Percentiles rank a stretch among this genome's conserved stretches.
phyloP scores from a whole-genome alignment of 2,113 vertebrate species.

The Ophthalmotilapia sp. region DNA sequence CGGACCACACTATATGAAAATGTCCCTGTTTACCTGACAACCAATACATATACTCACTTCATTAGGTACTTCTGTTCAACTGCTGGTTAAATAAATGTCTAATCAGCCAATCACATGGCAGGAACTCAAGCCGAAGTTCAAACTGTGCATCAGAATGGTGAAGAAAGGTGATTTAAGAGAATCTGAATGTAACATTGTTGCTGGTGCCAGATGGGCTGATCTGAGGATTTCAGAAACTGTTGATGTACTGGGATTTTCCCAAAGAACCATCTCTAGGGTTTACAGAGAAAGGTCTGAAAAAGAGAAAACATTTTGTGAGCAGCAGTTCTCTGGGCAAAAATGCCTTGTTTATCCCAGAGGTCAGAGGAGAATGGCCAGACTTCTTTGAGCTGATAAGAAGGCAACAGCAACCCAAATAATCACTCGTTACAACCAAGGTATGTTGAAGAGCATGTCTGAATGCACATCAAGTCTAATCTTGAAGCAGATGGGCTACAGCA shows the following conservation, averaged over 20 bases:
- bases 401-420: neutral
- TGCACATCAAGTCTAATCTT: neutral
- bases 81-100: neutral
- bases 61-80: neutral
- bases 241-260: neutral
- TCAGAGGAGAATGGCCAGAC: neutral
- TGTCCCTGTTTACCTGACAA: neutral
- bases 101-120: neutral
- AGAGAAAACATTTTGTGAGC: neutral
- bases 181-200: neutral
- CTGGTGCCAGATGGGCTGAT: neutral
- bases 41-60: neutral
- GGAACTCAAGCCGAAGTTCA: neutral
- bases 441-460: neutral
- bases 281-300: neutral
- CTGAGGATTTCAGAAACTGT: neutral
- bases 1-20: neutral
- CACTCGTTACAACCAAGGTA: neutral
- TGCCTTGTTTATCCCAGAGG: neutral
- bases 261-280: neutral
- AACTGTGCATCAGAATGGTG: neutral
- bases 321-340: neutral
- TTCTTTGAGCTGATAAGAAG: neutral
- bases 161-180: neutral
- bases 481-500: neutral